Base-by-base conservation (phyloP, 2,797 vertebrate species). In the Danio kyathit region DNA sequence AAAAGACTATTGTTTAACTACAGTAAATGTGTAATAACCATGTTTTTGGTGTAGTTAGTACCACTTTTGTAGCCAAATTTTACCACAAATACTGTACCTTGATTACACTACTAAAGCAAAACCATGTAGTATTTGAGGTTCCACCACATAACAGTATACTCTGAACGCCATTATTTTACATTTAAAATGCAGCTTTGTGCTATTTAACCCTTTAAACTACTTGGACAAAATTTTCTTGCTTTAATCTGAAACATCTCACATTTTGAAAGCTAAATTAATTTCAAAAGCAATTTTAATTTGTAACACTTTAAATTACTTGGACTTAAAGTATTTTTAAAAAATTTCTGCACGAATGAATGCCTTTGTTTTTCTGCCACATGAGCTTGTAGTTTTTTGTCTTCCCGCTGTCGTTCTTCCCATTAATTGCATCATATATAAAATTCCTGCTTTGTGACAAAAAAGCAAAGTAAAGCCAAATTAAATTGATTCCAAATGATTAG, bases 401-500 rank as follows among this genome's bases (percentile, higher is more conserved):
- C 73, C 73, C 10, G 6, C 44, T 75, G 59, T 63, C 59, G 54
- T 66, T 52, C 17, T 11, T 67, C 63, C 49, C 49, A 72, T 60
- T 70, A 79, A 51, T 6, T 61, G n/a, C 56, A 79, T 79, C 38
- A 71, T 16, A 52, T 54, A 61, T 63, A 63, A 72, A 61, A 79
- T 79, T 79, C 59, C 29, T 61, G 38, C 57, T 72, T 48, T 44
- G 38, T 79, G 67, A 79, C 77, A 79, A 61, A 63, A 63, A 79
- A n/a, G 38, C 48, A 44, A 52, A n/a, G 48, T 72, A 63, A 72
- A 79, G 67, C 48, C 69, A 82, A 82, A 80, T 80, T 41, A 76
- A 76, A 86, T 77, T 75, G 66, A 54, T 86, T 84, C 76, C 80
- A 79, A 74, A 79, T 72, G 67, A 79, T 79, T 71, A 79, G 48